These are phyloP conservation scores for Lissonota sp. DNA, from an alignment of 2,888 invertebrate species.

Conservation along the genomic window DNA sequence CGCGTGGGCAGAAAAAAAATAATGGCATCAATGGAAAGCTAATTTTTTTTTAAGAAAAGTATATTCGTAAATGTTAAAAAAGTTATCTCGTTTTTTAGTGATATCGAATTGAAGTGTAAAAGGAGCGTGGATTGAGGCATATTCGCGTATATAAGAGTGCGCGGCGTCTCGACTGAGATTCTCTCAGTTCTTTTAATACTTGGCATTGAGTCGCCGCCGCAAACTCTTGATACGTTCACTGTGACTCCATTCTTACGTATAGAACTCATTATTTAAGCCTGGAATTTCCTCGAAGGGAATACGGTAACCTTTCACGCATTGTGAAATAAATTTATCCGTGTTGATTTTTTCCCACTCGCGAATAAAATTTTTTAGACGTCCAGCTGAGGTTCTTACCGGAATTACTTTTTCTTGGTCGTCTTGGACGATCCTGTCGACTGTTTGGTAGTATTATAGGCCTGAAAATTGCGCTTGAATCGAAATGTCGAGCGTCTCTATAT, in stretches of 20 bases:
- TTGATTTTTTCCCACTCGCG: conserved; percentile 38
- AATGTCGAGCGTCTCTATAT: conserved; percentile 35
- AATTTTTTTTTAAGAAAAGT: no score
- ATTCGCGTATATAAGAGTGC: no score
- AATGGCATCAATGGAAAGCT: no score
- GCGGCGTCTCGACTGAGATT: no score
- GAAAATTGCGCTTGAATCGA: conserved; percentile 34
- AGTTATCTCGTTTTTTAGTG: no score
- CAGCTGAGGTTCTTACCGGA: conserved; percentile 23
- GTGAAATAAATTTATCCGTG: conserved; percentile 20
- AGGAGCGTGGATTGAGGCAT: no score
- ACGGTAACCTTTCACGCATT: conserved; percentile 14
- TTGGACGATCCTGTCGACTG: conserved; percentile 5
- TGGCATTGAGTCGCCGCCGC: no score
- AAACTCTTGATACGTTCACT: no score
- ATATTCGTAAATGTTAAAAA: no score
- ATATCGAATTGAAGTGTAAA: no score
- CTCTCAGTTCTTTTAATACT: no score
- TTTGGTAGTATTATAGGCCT: conserved; percentile 33
- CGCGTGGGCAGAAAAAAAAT: no score
- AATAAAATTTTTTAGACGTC: conserved; percentile 24
- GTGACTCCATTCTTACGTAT: conserved; percentile 31
- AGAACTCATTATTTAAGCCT: conserved; percentile 20
- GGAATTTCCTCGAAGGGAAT: conserved; percentile 26
- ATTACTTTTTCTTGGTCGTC: conserved; percentile 17